Conservation (phyloP, 2,888 invertebrate genomes). For the Tetropium fuscum region DNA sequence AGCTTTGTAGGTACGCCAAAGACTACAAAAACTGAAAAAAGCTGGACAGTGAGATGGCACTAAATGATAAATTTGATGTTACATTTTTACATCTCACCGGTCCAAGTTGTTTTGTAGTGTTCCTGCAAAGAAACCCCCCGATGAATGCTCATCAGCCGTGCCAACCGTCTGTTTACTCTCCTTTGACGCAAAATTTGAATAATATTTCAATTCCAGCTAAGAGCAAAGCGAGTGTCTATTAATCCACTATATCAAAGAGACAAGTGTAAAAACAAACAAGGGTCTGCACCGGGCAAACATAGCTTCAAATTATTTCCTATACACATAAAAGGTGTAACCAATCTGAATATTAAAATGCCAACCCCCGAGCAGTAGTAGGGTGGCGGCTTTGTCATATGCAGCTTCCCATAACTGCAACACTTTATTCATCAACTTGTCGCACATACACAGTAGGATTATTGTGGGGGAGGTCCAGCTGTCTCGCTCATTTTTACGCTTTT, state of each 20-base stretch:
- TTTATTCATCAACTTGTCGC: constrained; percentile 64
- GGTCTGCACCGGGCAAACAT: constrained; percentile 62
- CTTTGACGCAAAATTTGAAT: constrained; percentile 44
- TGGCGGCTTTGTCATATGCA: constrained; percentile 15
- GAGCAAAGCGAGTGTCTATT: constrained; percentile 48
- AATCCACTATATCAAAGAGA: constrained; percentile 63
- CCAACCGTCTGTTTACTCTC: constrained; percentile 3
- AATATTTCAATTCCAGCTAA: constrained; percentile 54
- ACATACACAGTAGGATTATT: constrained; percentile 57
- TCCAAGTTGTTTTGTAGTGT: too few relatives aligned
- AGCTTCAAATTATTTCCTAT: constrained; percentile 65
- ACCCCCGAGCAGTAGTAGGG: constrained; percentile 27
- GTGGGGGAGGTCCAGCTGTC: constrained; percentile 64
- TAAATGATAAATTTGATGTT: too few relatives aligned
- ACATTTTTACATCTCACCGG: too few relatives aligned
- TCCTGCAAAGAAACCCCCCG: background rate
- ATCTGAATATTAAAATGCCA: constrained; percentile 66
- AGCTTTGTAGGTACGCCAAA: too few relatives aligned
- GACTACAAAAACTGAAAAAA: too few relatives aligned
- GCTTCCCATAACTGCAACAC: constrained; percentile 57
- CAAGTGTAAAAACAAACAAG: constrained; percentile 67
- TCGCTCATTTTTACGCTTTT: constrained; percentile 63
- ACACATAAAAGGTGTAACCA: constrained; percentile 68
- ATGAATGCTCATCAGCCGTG: background rate
- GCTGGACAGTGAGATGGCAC: too few relatives aligned